These are phyloP conservation scores for Takifugu ocellatus DNA, from an alignment of 2,797 vertebrate genomes.

Conservation along the genomic window DNA sequence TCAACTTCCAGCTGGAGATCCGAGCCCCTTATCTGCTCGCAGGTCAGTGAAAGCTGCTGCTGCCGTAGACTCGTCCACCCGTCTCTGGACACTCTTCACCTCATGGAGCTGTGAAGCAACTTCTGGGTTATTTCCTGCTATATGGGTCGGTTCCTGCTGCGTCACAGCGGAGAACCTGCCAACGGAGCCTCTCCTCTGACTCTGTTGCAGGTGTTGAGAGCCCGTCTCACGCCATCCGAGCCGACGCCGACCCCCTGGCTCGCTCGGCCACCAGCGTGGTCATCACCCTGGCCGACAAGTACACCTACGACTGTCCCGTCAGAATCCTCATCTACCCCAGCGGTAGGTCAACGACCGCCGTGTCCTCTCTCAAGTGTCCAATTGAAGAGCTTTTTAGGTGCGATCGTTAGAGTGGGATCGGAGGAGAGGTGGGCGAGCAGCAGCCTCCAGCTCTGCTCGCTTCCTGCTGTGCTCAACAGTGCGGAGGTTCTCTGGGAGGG, in stretches of 20 bases:
- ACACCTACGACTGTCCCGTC: slow-evolving; percentile 94
- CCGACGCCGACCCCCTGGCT: slow-evolving; percentile 87
- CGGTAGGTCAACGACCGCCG: slow-evolving; percentile 72
- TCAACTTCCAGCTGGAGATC: slow-evolving; percentile 95
- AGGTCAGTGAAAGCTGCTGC: slow-evolving; percentile 71
- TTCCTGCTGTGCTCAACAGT: slow-evolving; percentile 24
- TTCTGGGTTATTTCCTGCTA: too few relatives aligned
- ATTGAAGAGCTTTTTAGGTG: slow-evolving; percentile 9
- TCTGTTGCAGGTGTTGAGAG: slow-evolving; percentile 87
- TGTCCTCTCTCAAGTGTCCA: slow-evolving; percentile 8
- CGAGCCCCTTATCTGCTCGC: slow-evolving; percentile 88
- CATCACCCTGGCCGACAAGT: slow-evolving; percentile 91
- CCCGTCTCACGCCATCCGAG: slow-evolving; percentile 92
- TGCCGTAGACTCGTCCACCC: too few relatives aligned
- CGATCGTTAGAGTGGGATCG: slow-evolving; percentile 4
- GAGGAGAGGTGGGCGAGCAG: slow-evolving; percentile 42
- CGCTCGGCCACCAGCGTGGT: slow-evolving; percentile 85
- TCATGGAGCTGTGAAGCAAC: too few relatives aligned
- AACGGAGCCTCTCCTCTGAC: slow-evolving; percentile 21
- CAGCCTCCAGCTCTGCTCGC: slow-evolving; percentile 6
- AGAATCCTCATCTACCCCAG: slow-evolving; percentile 94
- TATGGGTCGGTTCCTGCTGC: too few relatives aligned
- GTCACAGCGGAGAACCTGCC: too few relatives aligned
- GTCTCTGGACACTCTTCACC: background rate
- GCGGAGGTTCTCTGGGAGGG: too few relatives aligned